Evolutionary conservation across 2,113 vertebrate genomes (phyloP), one percentile per base, ranked within the genome.

Genomic region (Perca flavescens): DNA sequence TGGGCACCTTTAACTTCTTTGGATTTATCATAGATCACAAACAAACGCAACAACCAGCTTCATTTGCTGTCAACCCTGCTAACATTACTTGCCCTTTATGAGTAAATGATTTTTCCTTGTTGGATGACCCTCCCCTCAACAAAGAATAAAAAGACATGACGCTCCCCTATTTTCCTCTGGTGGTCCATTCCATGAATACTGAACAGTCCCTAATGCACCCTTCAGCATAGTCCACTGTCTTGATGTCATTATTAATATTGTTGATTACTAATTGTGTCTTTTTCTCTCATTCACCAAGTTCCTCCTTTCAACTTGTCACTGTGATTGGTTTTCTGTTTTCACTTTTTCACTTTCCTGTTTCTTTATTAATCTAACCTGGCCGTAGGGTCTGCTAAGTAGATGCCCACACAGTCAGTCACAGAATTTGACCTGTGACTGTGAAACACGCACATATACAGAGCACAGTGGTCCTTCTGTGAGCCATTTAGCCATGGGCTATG

Each of bases 211-310:
- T 28, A 28, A 73, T 67, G 47, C 5, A 8, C 74, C 81, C 80
- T 87, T 54, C 68, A 81, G 87, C 76, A 66, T 78, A 88, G 54
- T 66, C 12, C 58, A 43, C 73, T 76, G 54, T 58, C 34, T 80
- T 77, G 70, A 77, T 76, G 85, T 89, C 85, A 74, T 91, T 77
- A 82, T 81, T 61, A 69, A 22, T 67, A 49, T 61, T 6, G 52
- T 17, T 85, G 15, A 79, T 63, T n/a, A 63, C 57, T 36, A 62
- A 84, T 74, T 83, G 46, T 8, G 2, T 68, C 34, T 75, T 49
- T 65, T 56, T 70, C 49, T 79, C 60, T 71, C 21, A 12, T 54
- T 78, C 50, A 25, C 49, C 10, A 19, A 7, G 60, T 73, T 12
- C 9, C 11, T 80, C 40, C 40, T 71, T 69, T 67, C 22, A 43